Evolutionary conservation across 2,113 vertebrate species (phyloP), one percentile per base, ranked within the genome.

Genomic region (Trematomus loennbergii): DNA sequence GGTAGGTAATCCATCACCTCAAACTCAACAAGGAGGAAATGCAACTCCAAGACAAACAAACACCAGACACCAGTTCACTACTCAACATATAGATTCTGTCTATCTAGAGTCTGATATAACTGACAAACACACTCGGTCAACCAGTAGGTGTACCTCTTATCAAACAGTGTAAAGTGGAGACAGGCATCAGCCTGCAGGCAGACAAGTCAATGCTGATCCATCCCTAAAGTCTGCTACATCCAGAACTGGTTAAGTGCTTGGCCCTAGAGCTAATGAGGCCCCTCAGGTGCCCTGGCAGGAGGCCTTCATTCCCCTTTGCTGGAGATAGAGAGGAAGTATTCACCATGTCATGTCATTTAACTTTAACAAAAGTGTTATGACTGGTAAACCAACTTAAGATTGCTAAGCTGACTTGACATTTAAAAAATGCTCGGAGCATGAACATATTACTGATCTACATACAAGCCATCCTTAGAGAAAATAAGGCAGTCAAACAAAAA

Each of bases 1-100:
- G 81, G 81, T 48, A 67, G 81, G 80, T 85, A 88, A 93, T 93
- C 84, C 87, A 92, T 93, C 93, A 94, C 63, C 13, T 55, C 43
- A 72, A 29, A 81, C 66, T 76, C 78, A 75, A 70, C 81, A 33
- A 75, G 63, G 25, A 73, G 52, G n/a, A 84, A 85, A 82, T 50
- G 16, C 78, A 73, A 71, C 55, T 79, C 16, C 10, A 68, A 73
- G 74, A 69, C 61, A 82, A 17, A 13, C 57, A 82, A 64, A 75
- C 59, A 33, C 43, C 25, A 63, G 13, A 45, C 52, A 58, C 10
- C 15, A 29, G 15, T 50, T 71, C 16, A 18, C 33, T 58, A 66
- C 55, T 62, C 70, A 60, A 48, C 7, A 22, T 73, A 82, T 4
- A 54, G 16, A 77, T 49, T 82, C 43, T 62, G 46, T 79, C 17